A percentile compares a stretch with the other conserved stretches of the same genome.
phyloP scores from a whole-genome alignment of 2,888 invertebrate genomes.

The Rhagonycha fulva region DNA sequence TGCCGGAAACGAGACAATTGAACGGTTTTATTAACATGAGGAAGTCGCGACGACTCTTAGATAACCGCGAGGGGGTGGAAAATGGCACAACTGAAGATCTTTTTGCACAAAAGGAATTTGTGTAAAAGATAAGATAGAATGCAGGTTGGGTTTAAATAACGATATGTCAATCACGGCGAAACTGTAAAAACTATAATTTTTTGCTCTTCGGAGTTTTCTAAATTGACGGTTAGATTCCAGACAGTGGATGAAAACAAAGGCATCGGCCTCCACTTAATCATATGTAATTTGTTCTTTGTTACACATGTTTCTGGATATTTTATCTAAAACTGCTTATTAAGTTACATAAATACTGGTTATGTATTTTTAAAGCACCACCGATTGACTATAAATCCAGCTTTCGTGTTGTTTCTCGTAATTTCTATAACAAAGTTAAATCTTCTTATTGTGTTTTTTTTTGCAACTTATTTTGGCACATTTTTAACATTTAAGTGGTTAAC shows the following conservation, averaged over 20 bases:
- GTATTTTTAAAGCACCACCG: not conserved
- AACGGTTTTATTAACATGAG: not conserved
- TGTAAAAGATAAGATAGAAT: not conserved
- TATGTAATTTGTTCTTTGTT: constrained; percentile 23
- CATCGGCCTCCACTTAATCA: constrained; percentile 13
- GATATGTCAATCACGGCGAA: constrained; percentile 11
- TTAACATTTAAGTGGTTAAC: not conserved
- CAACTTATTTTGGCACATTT: not conserved
- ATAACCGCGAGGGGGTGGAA: not conserved
- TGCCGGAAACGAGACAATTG: not conserved
- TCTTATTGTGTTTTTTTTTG: not conserved
- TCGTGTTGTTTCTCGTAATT: not conserved
- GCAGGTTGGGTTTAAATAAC: not conserved
- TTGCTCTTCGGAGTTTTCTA: not conserved
- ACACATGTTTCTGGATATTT: constrained; percentile 24
- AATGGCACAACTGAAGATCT: not conserved
- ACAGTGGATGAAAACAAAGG: constrained; percentile 15
- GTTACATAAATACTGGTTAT: not conserved
- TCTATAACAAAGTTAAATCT: not conserved
- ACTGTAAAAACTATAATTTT: constrained; percentile 11
- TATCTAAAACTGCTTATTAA: constrained; percentile 13
- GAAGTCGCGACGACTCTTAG: not conserved
- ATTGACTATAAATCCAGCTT: not conserved
- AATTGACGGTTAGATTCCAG: constrained; percentile 14
- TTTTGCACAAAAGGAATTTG: not conserved